These are phyloP conservation scores for Ennomos fuscantarius DNA, from an alignment of 2,888 invertebrate species.

Conservation along the genomic window DNA sequence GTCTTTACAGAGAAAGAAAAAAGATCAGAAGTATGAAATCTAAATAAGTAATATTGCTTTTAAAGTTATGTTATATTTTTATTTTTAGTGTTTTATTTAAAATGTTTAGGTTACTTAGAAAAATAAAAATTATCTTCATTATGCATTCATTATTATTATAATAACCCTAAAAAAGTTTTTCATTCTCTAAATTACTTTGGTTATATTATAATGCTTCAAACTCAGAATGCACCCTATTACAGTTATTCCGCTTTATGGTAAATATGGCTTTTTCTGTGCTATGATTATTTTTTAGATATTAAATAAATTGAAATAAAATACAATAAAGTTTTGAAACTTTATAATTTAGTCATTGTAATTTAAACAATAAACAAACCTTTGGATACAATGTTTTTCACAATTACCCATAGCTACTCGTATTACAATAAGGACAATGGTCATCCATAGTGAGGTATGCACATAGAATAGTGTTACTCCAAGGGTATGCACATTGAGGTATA, in stretches of 20 bases:
- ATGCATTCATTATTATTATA: no score
- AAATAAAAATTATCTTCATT: no score
- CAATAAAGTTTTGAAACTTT: conserved; percentile 56
- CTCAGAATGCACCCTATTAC: no score
- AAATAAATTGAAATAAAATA: conserved; percentile 53
- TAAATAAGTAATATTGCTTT: conserved; percentile 38
- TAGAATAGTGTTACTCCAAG: no score
- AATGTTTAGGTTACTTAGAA: background rate
- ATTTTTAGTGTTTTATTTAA: conserved; percentile 2
- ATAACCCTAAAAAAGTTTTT: no score
- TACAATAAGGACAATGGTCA: conserved; percentile 33
- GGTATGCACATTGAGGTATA: no score
- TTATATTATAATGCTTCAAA: no score
- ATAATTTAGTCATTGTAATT: conserved; percentile 76
- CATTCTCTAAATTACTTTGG: no score
- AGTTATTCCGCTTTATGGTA: no score
- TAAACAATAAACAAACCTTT: conserved; percentile 78
- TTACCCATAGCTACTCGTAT: conserved; percentile 24
- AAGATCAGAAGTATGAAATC: conserved; percentile 89
- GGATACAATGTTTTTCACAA: conserved; percentile 71
- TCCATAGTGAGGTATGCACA: background rate
- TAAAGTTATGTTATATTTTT: conserved; percentile 17
- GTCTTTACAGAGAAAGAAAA: conserved; percentile 87
- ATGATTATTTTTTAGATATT: conserved; percentile 13
- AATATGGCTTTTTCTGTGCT: conserved; percentile 2